Evolutionary conservation across 2,797 vertebrate genomes (phyloP).

Genomic region (Anniella stebbinsi): DNA sequence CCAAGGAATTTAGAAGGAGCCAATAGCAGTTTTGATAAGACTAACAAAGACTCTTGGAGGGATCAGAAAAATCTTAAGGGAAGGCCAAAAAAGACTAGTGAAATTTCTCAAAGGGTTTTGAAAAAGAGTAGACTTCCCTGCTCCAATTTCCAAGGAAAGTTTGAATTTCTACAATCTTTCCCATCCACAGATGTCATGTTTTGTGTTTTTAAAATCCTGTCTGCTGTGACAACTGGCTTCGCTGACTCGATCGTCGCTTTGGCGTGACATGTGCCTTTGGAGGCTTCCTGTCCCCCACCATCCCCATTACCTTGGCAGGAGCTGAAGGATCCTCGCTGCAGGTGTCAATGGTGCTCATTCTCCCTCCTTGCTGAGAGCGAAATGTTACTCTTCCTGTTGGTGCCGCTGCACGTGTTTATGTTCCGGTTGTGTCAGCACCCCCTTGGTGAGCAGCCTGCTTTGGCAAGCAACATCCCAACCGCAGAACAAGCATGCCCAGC

Average conservation of each 20-base stretch:
- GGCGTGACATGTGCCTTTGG: rapidly evolving
- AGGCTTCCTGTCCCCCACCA: background rate
- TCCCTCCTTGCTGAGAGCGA: background rate
- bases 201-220: background rate
- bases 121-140: background rate
- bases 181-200: background rate
- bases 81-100: background rate
- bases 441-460: rapidly evolving
- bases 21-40: background rate
- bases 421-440: background rate
- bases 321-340: background rate
- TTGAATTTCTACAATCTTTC: background rate
- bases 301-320: background rate
- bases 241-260: background rate
- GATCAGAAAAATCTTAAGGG: background rate
- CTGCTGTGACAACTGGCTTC: background rate
- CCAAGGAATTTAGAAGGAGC: background rate
- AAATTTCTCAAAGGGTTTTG: background rate
- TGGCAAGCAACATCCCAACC: too few relatives aligned
- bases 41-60: background rate
- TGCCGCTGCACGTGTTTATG: background rate
- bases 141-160: background rate
- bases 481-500: background rate
- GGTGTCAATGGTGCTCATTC: background rate
- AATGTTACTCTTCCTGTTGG: background rate